Conservation (phyloP, 1,140 invertebrate genomes). For the Ectropis grisescens region DNA sequence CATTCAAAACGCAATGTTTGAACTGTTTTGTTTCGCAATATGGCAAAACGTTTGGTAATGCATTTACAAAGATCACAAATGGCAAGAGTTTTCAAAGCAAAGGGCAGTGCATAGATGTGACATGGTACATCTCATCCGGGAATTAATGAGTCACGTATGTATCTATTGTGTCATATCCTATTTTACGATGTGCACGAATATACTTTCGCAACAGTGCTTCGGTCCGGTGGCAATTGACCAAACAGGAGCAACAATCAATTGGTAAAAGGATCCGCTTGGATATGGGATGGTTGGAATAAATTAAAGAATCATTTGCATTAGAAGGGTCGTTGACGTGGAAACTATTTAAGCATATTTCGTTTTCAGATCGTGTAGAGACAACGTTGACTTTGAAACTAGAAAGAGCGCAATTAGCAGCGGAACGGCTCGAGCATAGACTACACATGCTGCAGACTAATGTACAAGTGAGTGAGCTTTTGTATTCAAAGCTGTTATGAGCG, state of each 20-base stretch:
- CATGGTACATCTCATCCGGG: conserved; percentile 4
- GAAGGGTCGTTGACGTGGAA: conserved; percentile 16
- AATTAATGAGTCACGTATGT: conserved; percentile 25
- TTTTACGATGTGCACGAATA: conserved; percentile 40
- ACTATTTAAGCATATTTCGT: conserved; percentile 19
- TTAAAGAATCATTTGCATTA: conserved; percentile 11
- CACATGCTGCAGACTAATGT: conserved; percentile 59
- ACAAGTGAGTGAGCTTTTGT: conserved; percentile 29
- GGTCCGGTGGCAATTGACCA: conserved; percentile 41
- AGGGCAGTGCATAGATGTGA: too few species aligned
- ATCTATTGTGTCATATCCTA: conserved; percentile 62
- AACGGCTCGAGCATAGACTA: conserved; percentile 54
- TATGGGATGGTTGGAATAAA: conserved; percentile 14
- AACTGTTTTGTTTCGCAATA: too few species aligned
- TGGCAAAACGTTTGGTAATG: too few species aligned
- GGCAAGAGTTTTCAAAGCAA: too few species aligned
- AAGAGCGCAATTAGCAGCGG: conserved; percentile 53
- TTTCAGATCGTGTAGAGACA: conserved; percentile 61
- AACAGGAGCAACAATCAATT: conserved; percentile 51
- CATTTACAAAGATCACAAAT: too few species aligned
- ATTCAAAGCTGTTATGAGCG: too few species aligned
- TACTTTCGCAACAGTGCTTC: conserved; percentile 48
- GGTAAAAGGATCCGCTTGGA: conserved; percentile 25
- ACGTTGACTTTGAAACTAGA: conserved; percentile 50
- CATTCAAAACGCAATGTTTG: too few species aligned